Percentiles rank a stretch among this genome's conserved stretches.
Evolutionary conservation across 1,140 invertebrate species (phyloP).

Genomic region (Copidosoma floridanum): DNA sequence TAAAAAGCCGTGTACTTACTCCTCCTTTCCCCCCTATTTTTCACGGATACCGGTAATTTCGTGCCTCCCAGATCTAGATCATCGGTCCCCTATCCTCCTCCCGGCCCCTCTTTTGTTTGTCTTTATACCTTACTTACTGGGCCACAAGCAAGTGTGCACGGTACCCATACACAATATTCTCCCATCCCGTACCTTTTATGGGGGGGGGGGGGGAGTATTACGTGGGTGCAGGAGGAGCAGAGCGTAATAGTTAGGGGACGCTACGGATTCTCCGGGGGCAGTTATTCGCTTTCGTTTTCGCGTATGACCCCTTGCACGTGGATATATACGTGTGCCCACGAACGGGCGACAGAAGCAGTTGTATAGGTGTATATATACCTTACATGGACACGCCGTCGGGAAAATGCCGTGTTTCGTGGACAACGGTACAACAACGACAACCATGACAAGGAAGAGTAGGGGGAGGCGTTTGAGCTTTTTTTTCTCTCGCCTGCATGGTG

Average conservation of each 20-base stretch:
- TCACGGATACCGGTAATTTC: conserved; percentile 46
- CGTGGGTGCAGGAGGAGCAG: too few relatives aligned
- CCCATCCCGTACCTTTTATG: too few relatives aligned
- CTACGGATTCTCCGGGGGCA: neutral
- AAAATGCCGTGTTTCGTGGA: neutral
- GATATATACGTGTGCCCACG: too few relatives aligned
- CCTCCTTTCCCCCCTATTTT: neutral
- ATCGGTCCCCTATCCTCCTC: too few relatives aligned
- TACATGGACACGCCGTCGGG: neutral
- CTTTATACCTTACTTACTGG: conserved; percentile 12
- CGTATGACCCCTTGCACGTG: neutral
- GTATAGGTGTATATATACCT: too few relatives aligned
- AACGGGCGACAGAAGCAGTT: too few relatives aligned
- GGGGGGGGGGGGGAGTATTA: too few relatives aligned
- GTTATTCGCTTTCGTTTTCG: conserved; percentile 18
- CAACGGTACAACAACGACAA: conserved; percentile 3
- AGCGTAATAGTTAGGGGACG: too few relatives aligned
- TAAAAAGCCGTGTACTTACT: too few relatives aligned
- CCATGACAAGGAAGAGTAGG: too few relatives aligned
- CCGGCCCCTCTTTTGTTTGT: conserved; percentile 2
- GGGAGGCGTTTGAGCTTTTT: neutral
- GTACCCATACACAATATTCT: too few relatives aligned
- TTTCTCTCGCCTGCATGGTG: neutral
- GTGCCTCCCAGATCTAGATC: conserved; percentile 37
- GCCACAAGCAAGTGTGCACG: too few relatives aligned